Evolutionary conservation across 2,797 vertebrate species (phyloP).

Genomic region (Lithobates sylvaticus): DNA sequence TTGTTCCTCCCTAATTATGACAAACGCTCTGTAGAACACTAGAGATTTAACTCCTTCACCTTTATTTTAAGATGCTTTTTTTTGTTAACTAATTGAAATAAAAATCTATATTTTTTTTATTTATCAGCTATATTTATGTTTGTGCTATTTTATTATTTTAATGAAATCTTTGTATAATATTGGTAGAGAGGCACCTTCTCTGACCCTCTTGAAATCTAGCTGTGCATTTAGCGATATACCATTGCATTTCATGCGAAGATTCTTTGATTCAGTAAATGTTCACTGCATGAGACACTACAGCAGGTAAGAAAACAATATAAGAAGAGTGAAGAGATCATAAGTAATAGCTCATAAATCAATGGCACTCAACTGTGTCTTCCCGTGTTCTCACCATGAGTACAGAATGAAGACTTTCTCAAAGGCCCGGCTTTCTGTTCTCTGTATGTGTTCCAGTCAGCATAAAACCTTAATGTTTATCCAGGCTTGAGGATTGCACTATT

Average conservation of each 20-base stretch:
- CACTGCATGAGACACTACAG: conserved; percentile 23
- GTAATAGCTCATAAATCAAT: conserved; percentile 49
- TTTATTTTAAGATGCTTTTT: too few relatives aligned
- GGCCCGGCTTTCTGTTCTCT: conserved; percentile 29
- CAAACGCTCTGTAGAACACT: too few relatives aligned
- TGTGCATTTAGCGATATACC: conserved; percentile 24
- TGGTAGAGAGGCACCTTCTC: not conserved
- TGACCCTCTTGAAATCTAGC: conserved; percentile 11
- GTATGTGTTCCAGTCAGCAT: conserved; percentile 21
- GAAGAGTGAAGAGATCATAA: conserved; percentile 38
- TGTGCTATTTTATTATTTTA: not conserved
- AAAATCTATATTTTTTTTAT: too few relatives aligned
- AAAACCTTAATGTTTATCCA: conserved; percentile 32
- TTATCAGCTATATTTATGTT: not conserved
- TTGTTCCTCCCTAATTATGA: too few relatives aligned
- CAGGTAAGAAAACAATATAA: conserved; percentile 23
- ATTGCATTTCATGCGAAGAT: conserved; percentile 11
- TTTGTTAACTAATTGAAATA: too few relatives aligned
- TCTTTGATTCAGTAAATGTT: conserved; percentile 27
- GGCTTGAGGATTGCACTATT: conserved; percentile 24
- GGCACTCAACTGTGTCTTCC: conserved; percentile 29
- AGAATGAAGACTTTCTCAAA: conserved; percentile 35
- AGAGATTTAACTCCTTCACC: too few relatives aligned
- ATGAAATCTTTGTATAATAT: not conserved
- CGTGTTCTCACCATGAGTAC: conserved; percentile 37